Evolutionary conservation across 2,888 invertebrate species (phyloP).

Genomic region (Agrochola litura): DNA sequence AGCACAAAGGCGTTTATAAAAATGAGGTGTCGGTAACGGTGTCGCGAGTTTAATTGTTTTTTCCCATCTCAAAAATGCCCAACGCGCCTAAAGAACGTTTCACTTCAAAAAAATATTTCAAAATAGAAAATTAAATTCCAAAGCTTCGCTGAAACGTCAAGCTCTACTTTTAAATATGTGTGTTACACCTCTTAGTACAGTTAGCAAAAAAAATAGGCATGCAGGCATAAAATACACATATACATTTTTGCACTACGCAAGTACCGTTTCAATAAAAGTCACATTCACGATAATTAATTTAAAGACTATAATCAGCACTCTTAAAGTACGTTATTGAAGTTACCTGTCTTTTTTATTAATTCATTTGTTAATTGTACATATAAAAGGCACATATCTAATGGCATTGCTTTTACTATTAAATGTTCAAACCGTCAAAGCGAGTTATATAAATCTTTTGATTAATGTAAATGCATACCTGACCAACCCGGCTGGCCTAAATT

Average conservation of each 20-base stretch:
- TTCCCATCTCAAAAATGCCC: too few relatives aligned
- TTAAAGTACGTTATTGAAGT: background rate
- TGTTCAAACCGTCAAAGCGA: constrained; percentile 35
- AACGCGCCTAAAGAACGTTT: too few relatives aligned
- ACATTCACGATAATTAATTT: background rate
- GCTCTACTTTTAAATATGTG: background rate
- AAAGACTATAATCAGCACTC: background rate
- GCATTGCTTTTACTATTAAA: constrained; percentile 26
- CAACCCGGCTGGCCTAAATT: constrained; percentile 75
- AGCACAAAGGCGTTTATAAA: too few relatives aligned
- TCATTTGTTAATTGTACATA: background rate
- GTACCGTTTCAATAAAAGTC: too few relatives aligned
- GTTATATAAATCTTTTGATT: constrained; percentile 60
- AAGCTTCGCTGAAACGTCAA: background rate
- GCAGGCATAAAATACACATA: too few relatives aligned
- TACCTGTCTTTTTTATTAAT: background rate
- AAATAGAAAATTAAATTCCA: background rate
- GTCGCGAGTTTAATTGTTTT: too few relatives aligned
- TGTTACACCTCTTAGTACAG: background rate
- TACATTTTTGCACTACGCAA: too few relatives aligned
- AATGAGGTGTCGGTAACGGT: too few relatives aligned
- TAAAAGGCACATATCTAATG: background rate
- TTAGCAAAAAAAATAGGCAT: too few relatives aligned
- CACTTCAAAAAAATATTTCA: too few relatives aligned
- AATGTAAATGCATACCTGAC: constrained; percentile 75